These are phyloP conservation scores for Blastobasis lacticolella DNA, from an alignment of 2,888 invertebrate species.

Conservation along the genomic window DNA sequence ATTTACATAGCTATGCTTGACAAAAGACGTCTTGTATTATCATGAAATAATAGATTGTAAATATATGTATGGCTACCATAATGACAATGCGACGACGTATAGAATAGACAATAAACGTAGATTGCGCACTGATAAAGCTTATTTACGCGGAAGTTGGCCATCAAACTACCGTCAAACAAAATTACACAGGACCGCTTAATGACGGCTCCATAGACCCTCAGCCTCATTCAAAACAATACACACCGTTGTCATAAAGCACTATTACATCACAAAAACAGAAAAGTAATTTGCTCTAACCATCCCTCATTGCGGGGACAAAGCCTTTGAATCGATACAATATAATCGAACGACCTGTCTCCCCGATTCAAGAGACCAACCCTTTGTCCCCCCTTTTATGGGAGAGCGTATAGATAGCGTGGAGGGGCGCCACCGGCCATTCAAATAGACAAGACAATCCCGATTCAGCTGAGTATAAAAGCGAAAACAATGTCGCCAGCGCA, in stretches of 20 bases:
- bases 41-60: no score
- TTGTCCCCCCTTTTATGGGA: conserved; percentile 70
- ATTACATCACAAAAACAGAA: conserved; percentile 48
- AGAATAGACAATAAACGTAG: no score
- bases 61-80: no score
- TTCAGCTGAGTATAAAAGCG: conserved; percentile 70
- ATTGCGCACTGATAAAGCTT: no score
- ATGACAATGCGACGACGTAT: no score
- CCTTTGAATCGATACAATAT: conserved; percentile 71
- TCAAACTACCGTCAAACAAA: no score
- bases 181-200: no score
- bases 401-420: conserved; percentile 70
- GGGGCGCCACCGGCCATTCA: conserved; percentile 70
- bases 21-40: no score
- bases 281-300: conserved; percentile 72
- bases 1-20: no score
- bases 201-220: no score
- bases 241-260: conserved; percentile 26
- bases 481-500: conserved; percentile 74
- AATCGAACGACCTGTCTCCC: conserved; percentile 72
- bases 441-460: conserved; percentile 73
- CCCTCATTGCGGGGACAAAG: conserved; percentile 63
- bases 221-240: conserved; percentile 5
- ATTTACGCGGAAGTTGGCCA: no score
- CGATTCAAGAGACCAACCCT: conserved; percentile 73